Evolutionary conservation across 92 coral and sea anemone genomes (phyloP).

Genomic region (Isaurus tuberculatus): DNA sequence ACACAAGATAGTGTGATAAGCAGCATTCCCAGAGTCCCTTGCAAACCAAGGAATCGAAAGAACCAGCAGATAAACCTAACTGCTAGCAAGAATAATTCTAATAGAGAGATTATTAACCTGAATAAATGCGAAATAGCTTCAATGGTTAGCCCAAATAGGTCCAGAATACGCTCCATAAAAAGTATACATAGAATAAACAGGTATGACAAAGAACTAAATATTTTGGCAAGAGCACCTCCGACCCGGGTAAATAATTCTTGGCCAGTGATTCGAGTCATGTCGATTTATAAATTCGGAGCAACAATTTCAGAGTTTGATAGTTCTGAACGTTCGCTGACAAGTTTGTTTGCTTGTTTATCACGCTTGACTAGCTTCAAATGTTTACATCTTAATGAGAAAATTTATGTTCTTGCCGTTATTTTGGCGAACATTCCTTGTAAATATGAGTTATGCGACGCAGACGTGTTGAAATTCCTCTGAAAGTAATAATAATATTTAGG

Average conservation of each 20-base stretch:
- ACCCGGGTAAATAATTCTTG: neutral
- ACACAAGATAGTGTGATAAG: slow-evolving; percentile 11
- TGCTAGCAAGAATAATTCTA: slow-evolving; percentile 13
- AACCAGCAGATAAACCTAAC: slow-evolving; percentile 24
- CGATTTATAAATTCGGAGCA: neutral
- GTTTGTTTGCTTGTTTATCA: neutral
- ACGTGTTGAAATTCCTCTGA: no score
- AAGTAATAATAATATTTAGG: no score
- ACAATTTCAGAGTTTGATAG: neutral
- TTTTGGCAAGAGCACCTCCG: neutral
- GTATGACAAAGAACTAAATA: neutral
- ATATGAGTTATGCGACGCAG: no score
- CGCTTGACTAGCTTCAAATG: neutral
- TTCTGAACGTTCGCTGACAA: neutral
- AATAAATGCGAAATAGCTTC: slow-evolving; percentile 28
- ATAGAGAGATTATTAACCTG: neutral
- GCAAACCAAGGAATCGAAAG: slow-evolving; percentile 28
- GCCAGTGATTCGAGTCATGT: slow-evolving; percentile 15
- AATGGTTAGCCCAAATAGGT: slow-evolving; percentile 21
- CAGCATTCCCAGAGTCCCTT: slow-evolving; percentile 26
- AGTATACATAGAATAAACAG: slow-evolving; percentile 18
- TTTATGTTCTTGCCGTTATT: no score
- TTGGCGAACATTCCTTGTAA: no score
- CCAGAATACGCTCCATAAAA: slow-evolving; percentile 27
- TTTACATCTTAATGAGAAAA: no score